Evolutionary conservation across 2,797 vertebrate genomes (phyloP).

Genomic region (Syngnathus acus): DNA sequence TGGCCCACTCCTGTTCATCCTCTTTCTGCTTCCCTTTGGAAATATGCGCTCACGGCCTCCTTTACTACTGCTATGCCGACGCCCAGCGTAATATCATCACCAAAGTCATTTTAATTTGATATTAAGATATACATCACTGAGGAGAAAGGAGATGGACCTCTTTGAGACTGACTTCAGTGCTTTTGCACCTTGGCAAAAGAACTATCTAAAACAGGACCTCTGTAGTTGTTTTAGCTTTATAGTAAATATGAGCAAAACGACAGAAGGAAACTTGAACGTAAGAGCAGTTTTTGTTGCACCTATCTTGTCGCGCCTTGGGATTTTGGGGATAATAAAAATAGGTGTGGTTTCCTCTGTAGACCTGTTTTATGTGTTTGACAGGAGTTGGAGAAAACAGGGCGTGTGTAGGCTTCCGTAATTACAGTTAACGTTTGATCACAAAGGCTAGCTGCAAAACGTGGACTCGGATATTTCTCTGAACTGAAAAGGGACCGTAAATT

Average conservation of each 20-base stretch:
- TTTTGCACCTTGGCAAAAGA: not conserved
- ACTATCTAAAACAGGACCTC: too few relatives aligned
- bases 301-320: not conserved
- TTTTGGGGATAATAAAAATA: not conserved
- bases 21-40: too few relatives aligned
- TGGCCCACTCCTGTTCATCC: too few relatives aligned
- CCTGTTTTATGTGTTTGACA: slow-evolving; percentile 4
- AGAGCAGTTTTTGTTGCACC: not conserved
- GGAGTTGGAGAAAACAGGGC: not conserved
- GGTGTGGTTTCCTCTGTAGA: not conserved
- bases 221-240: not conserved
- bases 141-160: not conserved
- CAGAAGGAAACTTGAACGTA: not conserved
- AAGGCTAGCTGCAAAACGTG: not conserved
- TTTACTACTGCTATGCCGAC: too few relatives aligned
- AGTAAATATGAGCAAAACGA: not conserved
- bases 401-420: slow-evolving; percentile 1
- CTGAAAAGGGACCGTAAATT: not conserved
- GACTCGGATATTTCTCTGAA: not conserved
- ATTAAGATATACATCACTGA: not conserved
- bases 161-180: not conserved
- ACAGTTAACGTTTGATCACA: not conserved
- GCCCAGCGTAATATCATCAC: too few relatives aligned
- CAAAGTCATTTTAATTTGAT: too few relatives aligned
- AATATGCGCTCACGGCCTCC: too few relatives aligned